A percentile compares a stretch with the other conserved stretches of the same genome.
These are phyloP conservation scores for Thermophis baileyi DNA, from an alignment of 2,113 vertebrate genomes.

Conservation along the genomic window DNA sequence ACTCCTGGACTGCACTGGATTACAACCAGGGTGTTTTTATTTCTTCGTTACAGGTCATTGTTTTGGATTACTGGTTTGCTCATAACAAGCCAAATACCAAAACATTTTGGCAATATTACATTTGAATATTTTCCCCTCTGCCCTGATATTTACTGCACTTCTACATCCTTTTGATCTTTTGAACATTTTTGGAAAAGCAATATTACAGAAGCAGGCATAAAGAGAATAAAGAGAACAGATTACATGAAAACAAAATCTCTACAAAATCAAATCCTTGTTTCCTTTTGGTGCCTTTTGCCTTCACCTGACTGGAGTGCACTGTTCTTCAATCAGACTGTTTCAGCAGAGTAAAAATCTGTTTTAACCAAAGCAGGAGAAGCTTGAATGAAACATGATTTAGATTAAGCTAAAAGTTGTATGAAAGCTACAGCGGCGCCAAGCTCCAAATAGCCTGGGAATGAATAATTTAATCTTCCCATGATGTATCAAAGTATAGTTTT, in stretches of 20 bases:
- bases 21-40: neutral
- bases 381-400: slow-evolving; percentile 12
- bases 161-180: neutral
- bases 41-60: neutral
- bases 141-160: neutral
- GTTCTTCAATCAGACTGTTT: slow-evolving; percentile 6
- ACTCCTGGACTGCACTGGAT: neutral
- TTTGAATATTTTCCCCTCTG: neutral
- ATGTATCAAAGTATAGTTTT: slow-evolving; percentile 18
- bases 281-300: neutral
- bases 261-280: slow-evolving; percentile 2
- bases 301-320: neutral
- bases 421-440: neutral
- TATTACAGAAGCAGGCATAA: neutral
- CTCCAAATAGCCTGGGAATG: neutral
- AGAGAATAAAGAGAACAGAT: neutral
- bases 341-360: neutral
- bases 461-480: slow-evolving; percentile 26
- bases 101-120: neutral
- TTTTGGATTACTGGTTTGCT: neutral
- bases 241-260: neutral
- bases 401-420: slow-evolving; percentile 6
- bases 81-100: neutral
- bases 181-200: neutral
- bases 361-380: neutral